Base-by-base conservation (phyloP, 2,888 invertebrate genomes). In the Caenorhabditis virilis region DNA sequence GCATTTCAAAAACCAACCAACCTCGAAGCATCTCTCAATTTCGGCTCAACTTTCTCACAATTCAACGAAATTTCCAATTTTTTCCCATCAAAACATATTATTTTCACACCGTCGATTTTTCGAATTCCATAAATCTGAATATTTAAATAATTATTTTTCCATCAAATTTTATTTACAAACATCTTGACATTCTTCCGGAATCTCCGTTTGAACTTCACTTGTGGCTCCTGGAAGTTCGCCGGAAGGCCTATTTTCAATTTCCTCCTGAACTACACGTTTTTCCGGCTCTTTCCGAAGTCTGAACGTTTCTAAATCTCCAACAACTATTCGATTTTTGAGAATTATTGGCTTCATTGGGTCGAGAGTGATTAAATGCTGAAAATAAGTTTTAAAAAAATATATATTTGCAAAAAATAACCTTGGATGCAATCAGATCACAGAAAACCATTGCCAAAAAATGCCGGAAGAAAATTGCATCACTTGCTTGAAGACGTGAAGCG, bases 261-360 rank as follows among this genome's bases (percentile, higher is more conserved):
- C 33, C 47, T 65, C 65, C 25, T 65, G 46, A 2, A 65, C 58
- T 20, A 65, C 43, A 23, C 46, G 48, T n/a, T 41, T 23, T n/a
- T 59, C 51, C 0, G 78, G 75, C 18, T 49, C 54, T 41, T 75
- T 76, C 13, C 54, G 35, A 6, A 80, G 56, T 42, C 53, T 46
- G 39, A 75, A 69, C 7, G 57, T 22, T 35, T 62, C 62, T n/a
- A 79, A 38, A 13, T 73, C 70, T 7, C 77, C 79, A 46, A 76
- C 67, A 13, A 55, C 45, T 20, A 51, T 69, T n/a, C 75, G 62
- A 39, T 80, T 80, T 22, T 62, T 54, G 20, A 79, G 59, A 20
- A 60, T 66, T 23, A 76, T 58, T 5, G 71, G 67, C 27, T 72
- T 64, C 47, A 52, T 63, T 2, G 73, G 47, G 47, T 80, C 70